Percentiles rank a stretch among this genome's conserved stretches.
Conservation (phyloP, 2,797 vertebrate genomes). For the Saxicola maurus region DNA sequence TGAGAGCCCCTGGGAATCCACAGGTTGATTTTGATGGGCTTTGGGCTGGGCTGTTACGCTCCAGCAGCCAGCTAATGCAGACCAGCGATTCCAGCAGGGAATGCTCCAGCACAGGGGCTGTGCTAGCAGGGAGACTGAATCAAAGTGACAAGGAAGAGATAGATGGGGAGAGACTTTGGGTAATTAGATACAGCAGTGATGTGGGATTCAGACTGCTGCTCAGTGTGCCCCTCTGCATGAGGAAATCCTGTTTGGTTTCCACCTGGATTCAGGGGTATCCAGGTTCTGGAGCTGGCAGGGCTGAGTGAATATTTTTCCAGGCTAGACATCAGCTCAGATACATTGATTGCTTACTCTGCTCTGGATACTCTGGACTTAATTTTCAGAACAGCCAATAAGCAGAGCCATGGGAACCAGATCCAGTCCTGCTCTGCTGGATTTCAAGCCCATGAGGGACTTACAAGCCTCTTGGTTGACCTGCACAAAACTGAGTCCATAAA, state of each 20-base stretch:
- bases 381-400: background rate
- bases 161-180: background rate
- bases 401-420: background rate
- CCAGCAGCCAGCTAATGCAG: background rate
- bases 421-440: background rate
- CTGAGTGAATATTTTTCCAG: background rate
- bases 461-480: background rate
- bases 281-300: background rate
- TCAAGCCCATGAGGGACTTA: background rate
- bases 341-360: background rate
- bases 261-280: background rate
- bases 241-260: background rate
- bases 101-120: background rate
- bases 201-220: background rate
- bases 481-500: constrained; percentile 4
- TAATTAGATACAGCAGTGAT: background rate
- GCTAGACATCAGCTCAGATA: background rate
- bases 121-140: background rate
- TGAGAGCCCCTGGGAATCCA: background rate
- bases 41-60: rapidly evolving
- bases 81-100: background rate
- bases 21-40: background rate
- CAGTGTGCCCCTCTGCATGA: background rate
- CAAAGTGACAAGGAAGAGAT: background rate
- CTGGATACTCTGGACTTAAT: background rate